Percentiles rank a stretch among this genome's conserved stretches.
Evolutionary conservation across 2,113 vertebrate genomes (phyloP).

Genomic region (Hemiprocne comata): DNA sequence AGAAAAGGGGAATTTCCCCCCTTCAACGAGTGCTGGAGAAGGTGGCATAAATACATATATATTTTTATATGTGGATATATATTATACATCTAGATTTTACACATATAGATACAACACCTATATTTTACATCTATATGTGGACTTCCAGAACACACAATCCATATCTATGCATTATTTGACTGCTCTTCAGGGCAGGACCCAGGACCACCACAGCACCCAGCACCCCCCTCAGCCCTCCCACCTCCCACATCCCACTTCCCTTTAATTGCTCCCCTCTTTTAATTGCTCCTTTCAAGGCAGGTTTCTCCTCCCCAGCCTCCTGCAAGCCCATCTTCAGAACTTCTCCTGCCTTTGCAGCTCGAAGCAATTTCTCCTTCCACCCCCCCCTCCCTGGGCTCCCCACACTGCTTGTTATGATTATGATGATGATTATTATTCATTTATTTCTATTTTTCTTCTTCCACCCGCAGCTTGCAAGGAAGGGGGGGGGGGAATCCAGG

Average conservation of each 20-base stretch:
- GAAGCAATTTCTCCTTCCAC: slow-evolving; percentile 5
- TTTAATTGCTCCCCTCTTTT: not conserved
- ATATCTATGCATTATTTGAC: accelerated
- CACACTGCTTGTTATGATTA: not conserved
- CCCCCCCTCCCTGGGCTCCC: not conserved
- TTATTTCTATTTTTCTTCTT: not conserved
- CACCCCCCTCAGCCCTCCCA: not conserved
- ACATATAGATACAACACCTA: too few species aligned
- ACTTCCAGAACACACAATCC: not conserved
- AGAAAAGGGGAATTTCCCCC: not conserved
- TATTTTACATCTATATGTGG: too few species aligned
- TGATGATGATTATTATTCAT: not conserved
- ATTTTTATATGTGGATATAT: too few species aligned
- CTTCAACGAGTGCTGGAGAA: not conserved
- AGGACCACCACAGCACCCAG: not conserved
- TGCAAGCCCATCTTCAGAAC: not conserved
- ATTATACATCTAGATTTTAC: too few species aligned
- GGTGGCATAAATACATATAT: not conserved
- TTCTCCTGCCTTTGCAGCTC: not conserved
- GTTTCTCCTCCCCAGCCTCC: not conserved
- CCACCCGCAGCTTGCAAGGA: not conserved
- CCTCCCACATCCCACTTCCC: not conserved
- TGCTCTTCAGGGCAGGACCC: accelerated
- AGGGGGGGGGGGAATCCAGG: not conserved
- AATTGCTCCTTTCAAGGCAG: slow-evolving; percentile 18